Conservation (phyloP, 2,113 vertebrate genomes). For the Hemiprocne comata region DNA sequence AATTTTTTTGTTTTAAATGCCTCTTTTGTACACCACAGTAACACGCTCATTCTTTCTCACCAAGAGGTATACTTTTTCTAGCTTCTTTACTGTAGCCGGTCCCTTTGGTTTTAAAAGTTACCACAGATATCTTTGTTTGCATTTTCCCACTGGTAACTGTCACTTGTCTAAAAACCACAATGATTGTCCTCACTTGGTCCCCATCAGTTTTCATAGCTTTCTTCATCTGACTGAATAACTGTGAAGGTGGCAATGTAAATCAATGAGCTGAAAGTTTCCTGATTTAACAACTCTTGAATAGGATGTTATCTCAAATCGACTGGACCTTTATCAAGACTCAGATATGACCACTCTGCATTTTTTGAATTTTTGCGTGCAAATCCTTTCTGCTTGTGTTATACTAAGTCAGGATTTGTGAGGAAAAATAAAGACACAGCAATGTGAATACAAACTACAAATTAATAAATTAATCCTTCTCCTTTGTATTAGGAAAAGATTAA, state of each 20-base stretch:
- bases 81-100: neutral
- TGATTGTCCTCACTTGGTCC: neutral
- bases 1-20: neutral
- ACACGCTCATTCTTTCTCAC: neutral
- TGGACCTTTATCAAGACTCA: neutral
- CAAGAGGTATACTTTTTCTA: neutral
- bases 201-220: neutral
- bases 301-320: neutral
- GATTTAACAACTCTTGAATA: neutral
- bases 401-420: neutral
- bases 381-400: neutral
- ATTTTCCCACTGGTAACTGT: neutral
- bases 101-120: neutral
- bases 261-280: neutral
- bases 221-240: neutral
- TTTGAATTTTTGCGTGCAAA: neutral
- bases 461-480: neutral
- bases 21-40: neutral
- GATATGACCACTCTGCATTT: neutral
- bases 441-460: neutral
- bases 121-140: neutral
- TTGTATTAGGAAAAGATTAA: neutral
- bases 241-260: neutral
- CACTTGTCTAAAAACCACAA: neutral
- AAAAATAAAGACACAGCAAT: neutral